phyloP scores from a whole-genome alignment of 1,140 invertebrate species.

The Drosophila micromelanica region DNA sequence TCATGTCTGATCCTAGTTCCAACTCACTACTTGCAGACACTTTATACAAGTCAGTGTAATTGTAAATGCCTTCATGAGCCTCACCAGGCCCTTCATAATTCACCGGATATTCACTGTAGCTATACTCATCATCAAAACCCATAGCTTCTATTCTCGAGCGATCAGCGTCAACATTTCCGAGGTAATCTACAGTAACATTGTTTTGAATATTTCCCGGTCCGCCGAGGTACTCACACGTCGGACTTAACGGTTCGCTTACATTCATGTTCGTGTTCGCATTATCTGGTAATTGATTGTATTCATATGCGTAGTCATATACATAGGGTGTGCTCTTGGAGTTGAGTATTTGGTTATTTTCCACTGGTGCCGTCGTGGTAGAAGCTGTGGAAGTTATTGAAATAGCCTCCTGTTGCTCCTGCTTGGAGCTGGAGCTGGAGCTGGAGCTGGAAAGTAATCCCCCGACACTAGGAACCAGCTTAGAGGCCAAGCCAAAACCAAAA shows the following conservation, averaged over 20 bases:
- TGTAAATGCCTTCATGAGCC: conserved; percentile 5
- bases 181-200: conserved; percentile 3
- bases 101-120: conserved; percentile 30
- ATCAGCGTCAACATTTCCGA: conserved; percentile 20
- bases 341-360: neutral
- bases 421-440: conserved; percentile 35
- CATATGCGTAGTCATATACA: conserved; percentile 9
- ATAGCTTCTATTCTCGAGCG: conserved; percentile 2
- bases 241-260: neutral
- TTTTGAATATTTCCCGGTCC: neutral
- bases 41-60: conserved; percentile 10
- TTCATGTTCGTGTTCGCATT: conserved; percentile 1
- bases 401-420: conserved; percentile 9
- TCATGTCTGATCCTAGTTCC: neutral
- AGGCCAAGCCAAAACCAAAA: conserved; percentile 73
- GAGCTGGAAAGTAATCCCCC: conserved; percentile 53
- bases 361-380: neutral
- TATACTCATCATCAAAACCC: conserved; percentile 43
- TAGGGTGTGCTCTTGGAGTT: conserved; percentile 2
- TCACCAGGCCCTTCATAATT: neutral
- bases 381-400: neutral
- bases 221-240: neutral
- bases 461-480: conserved; percentile 74
- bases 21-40: neutral
- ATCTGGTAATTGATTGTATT: conserved; percentile 2